Base-by-base conservation (phyloP, 2,888 invertebrate genomes). In the Podabrus alpinus region DNA sequence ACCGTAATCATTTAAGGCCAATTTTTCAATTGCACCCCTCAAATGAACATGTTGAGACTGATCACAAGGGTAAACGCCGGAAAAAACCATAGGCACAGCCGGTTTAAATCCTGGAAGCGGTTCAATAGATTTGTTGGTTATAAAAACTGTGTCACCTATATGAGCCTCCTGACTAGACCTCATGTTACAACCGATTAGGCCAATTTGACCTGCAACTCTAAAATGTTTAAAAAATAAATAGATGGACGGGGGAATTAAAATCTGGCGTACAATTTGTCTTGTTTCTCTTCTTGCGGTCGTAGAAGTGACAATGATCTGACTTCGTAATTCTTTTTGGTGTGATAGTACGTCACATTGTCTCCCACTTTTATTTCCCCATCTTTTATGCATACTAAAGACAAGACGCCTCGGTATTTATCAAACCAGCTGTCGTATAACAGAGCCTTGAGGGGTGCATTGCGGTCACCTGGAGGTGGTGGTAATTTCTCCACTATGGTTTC, bases 351-450 rank as follows among this genome's bases (percentile, higher is more conserved):
- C 15, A 99, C 93, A 77, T 91, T 88, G 82, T 97, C 93, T 0
- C 96, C 97, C 17, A 93, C 84, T 79, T 90, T 88, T 2, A 97
- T 84, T 15, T 86, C 87, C 0, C 98, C 98, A 84, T 96, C 94
- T 78, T 92, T 90, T 59, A 97, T 90, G 85, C 94, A 94, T 19
- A 95, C 90, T 21, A 96, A 88, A 80, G 94, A 92, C 72, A 97
- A 88, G 0, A 94, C 93, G 0, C 97, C 97, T 84, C 94, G 92
- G 84, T 94, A 97, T 79, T 91, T 92, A 85, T 98, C 96, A 87
- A 93, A 98, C 94, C 96, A 97, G 72, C 96, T 96, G 85, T 99
- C 99, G 88, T 97, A 97, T 73, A 98, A 89, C 62, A 98, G 88
- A 0, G 95, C 96, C 85, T 92, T 92, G 75, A 98, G 92, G 24